phyloP scores from a whole-genome alignment of 2,888 invertebrate genomes.

The Octodonta nipae region DNA sequence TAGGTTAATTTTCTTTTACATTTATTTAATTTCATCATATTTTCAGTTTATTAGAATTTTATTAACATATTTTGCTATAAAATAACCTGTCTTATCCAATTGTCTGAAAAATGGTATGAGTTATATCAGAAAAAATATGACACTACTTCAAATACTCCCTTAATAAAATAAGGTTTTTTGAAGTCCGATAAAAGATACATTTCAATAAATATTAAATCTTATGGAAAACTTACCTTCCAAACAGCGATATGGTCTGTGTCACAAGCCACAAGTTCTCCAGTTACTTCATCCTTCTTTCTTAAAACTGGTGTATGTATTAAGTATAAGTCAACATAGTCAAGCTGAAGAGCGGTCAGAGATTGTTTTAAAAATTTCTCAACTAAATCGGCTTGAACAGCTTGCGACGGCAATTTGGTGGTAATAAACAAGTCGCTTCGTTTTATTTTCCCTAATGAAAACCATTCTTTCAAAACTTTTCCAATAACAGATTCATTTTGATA shows the following conservation, averaged over 20 bases:
- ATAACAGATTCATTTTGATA: constrained; percentile 67
- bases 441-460: constrained; percentile 51
- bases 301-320: constrained; percentile 23
- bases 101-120: too few species aligned
- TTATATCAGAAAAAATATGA: too few species aligned
- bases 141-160: too few species aligned
- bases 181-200: too few species aligned
- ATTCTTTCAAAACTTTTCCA: constrained; percentile 57
- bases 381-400: constrained; percentile 29
- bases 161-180: too few species aligned
- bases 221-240: not conserved
- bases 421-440: constrained; percentile 59
- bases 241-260: not conserved
- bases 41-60: too few species aligned
- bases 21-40: too few species aligned
- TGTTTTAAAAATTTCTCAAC: constrained; percentile 19
- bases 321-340: constrained; percentile 23
- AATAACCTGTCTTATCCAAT: too few species aligned
- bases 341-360: constrained; percentile 18
- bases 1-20: too few species aligned
- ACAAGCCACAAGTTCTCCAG: constrained; percentile 3
- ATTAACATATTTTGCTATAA: too few species aligned
- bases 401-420: constrained; percentile 61
- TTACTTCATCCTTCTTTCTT: not conserved
- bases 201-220: too few species aligned